Evolutionary conservation across 2,888 invertebrate species (phyloP).

Genomic region (Penaeus monodon): DNA sequence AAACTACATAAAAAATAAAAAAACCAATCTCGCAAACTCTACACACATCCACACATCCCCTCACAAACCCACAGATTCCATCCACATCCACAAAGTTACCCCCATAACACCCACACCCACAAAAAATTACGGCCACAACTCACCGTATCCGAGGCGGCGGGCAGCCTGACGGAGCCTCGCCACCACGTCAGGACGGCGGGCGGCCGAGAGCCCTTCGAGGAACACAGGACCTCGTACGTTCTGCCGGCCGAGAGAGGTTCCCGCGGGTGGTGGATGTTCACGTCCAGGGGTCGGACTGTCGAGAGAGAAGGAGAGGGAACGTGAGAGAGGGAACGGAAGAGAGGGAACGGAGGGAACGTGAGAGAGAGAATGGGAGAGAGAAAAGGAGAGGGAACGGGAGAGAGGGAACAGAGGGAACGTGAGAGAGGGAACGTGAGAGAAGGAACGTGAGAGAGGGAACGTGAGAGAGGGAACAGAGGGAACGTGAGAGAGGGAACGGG

Average conservation of each 20-base stretch:
- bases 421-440: no score
- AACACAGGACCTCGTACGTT: slow-evolving; percentile 60
- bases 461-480: no score
- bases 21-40: no score
- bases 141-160: slow-evolving; percentile 53
- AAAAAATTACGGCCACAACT: neutral
- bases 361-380: no score
- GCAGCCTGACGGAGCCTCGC: slow-evolving; percentile 48
- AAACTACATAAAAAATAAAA: no score
- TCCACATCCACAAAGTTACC: no score
- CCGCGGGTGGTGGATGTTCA: slow-evolving; percentile 51
- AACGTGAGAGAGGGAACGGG: no score
- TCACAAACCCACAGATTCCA: neutral
- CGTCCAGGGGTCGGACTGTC: slow-evolving; percentile 59
- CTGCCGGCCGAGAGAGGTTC: slow-evolving; percentile 59
- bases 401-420: no score
- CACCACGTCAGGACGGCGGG: slow-evolving; percentile 64
- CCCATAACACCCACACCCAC: neutral
- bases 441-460: no score
- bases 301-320: neutral
- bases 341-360: no score
- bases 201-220: slow-evolving; percentile 59
- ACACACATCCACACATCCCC: neutral
- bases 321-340: no score
- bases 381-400: no score